Evolutionary conservation across 2,113 vertebrate genomes (phyloP).

Genomic region (Corynorhinus townsendii): DNA sequence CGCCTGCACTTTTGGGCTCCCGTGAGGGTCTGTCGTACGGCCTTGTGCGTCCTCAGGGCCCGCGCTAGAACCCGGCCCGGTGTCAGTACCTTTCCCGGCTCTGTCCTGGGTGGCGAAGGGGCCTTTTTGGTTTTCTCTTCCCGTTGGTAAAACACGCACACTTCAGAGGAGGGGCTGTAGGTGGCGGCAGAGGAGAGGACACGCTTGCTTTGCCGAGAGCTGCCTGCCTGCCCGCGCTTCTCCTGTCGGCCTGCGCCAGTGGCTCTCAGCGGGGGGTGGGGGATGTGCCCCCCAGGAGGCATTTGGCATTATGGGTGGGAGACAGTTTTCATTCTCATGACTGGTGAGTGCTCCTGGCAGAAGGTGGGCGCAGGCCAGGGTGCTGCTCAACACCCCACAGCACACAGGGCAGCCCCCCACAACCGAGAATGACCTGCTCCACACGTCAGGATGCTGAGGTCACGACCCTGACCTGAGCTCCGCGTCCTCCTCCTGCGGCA

Average conservation of each 20-base stretch:
- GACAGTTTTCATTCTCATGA: not conserved
- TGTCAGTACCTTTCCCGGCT: not conserved
- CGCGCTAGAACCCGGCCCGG: not conserved
- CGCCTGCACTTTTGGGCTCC: not conserved
- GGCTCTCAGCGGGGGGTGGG: not conserved
- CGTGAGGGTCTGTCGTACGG: not conserved
- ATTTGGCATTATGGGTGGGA: not conserved
- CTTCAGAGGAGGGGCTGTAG: not conserved
- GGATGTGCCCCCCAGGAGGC: not conserved
- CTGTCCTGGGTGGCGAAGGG: not conserved
- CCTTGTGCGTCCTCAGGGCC: not conserved
- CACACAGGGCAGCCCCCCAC: too few relatives aligned
- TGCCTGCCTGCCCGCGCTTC: rapidly evolving
- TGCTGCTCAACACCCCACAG: rapidly evolving
- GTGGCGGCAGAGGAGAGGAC: not conserved
- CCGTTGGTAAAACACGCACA: not conserved
- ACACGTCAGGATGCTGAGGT: not conserved
- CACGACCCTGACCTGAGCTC: not conserved
- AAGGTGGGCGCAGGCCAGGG: not conserved
- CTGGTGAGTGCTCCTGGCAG: not conserved
- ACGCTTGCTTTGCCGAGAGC: not conserved
- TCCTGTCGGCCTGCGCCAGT: not conserved
- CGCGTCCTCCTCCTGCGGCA: not conserved
- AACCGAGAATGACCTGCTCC: not conserved
- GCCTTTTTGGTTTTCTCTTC: not conserved